A percentile compares a stretch with the other conserved stretches of the same genome.
Evolutionary conservation across 1,140 invertebrate genomes (phyloP).

Genomic region (Heliothis subflexa): DNA sequence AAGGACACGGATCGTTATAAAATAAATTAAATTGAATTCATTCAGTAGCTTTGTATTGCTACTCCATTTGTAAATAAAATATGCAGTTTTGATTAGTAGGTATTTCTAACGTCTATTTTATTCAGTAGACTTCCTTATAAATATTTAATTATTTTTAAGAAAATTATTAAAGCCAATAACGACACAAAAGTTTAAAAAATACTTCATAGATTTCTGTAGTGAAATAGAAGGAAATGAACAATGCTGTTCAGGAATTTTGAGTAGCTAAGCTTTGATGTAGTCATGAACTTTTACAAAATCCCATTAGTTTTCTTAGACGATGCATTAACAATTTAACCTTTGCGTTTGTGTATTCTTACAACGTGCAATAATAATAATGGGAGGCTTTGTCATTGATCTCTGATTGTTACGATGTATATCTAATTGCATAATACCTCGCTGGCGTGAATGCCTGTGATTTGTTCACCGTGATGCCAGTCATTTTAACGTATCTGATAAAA

Average conservation of each 20-base stretch:
- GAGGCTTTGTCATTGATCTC: constrained; percentile 35
- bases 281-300: background rate
- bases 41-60: background rate
- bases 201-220: too few relatives aligned
- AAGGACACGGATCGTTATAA: constrained; percentile 7
- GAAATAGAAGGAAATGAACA: background rate
- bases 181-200: too few relatives aligned
- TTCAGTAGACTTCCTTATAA: too few relatives aligned
- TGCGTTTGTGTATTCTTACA: constrained; percentile 15
- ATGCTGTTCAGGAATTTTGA: background rate
- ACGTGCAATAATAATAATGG: constrained; percentile 28
- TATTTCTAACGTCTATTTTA: too few relatives aligned
- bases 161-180: too few relatives aligned
- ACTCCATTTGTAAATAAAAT: too few relatives aligned
- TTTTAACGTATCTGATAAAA: constrained; percentile 31
- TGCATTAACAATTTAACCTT: constrained; percentile 19
- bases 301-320: background rate
- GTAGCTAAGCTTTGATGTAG: background rate
- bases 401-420: constrained; percentile 42
- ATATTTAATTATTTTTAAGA: too few relatives aligned
- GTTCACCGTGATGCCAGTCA: constrained; percentile 44
- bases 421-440: constrained; percentile 45
- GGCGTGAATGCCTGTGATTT: constrained; percentile 48
- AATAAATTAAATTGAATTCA: constrained; percentile 4
- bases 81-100: too few relatives aligned